Evolutionary conservation across 2,113 vertebrate species (phyloP).

Genomic region (Hucho hucho): DNA sequence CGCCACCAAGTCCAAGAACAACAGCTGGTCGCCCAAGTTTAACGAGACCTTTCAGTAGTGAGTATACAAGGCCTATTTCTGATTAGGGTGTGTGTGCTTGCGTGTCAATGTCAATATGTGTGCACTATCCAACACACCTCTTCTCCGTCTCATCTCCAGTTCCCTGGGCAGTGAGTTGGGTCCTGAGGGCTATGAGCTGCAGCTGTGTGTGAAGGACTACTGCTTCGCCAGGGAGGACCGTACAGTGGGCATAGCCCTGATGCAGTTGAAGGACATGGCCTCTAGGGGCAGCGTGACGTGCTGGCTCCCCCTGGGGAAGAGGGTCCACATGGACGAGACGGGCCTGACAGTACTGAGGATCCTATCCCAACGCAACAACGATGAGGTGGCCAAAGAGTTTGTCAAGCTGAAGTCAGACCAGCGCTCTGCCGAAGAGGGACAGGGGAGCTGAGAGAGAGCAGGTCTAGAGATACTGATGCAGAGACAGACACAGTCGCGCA

Average conservation of each 20-base stretch:
- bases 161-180: conserved; percentile 85
- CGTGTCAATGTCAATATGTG: too few relatives aligned
- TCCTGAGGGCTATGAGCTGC: conserved; percentile 94
- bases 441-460: conserved; percentile 65
- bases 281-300: conserved; percentile 83
- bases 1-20: conserved; percentile 97
- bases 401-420: conserved; percentile 98
- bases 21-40: conserved; percentile 96
- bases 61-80: conserved; percentile 57
- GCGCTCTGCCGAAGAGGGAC: conserved; percentile 88
- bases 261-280: conserved; percentile 89
- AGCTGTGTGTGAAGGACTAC: conserved; percentile 98
- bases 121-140: too few relatives aligned
- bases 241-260: conserved; percentile 86
- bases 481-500: conserved; percentile 5
- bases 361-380: conserved; percentile 96
- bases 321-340: conserved; percentile 97
- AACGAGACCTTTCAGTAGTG: conserved; percentile 92
- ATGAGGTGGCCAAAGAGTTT: conserved; percentile 96
- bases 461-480: conserved; percentile 10
- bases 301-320: conserved; percentile 89
- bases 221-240: conserved; percentile 96
- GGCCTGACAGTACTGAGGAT: conserved; percentile 95
- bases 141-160: conserved; percentile 59
- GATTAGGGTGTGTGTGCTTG: neutral